phyloP scores from a whole-genome alignment of 2,888 invertebrate species.

The Spilarctia lutea region DNA sequence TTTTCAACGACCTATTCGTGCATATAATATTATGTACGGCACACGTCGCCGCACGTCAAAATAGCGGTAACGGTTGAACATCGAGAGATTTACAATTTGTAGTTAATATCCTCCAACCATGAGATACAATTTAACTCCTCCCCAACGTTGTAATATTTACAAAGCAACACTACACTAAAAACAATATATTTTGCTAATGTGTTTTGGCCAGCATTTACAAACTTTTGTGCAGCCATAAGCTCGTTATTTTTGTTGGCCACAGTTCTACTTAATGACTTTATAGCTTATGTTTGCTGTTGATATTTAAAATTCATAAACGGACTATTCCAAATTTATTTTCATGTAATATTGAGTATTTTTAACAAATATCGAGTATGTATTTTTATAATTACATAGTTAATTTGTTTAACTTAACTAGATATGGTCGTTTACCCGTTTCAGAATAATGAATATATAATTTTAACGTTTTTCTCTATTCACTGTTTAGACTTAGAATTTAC shows the following conservation, averaged over 20 bases:
- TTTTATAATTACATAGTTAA: slow-evolving; percentile 64
- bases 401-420: slow-evolving; percentile 61
- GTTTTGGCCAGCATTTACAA: slow-evolving; percentile 75
- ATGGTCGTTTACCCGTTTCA: slow-evolving; percentile 41
- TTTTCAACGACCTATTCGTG: neutral
- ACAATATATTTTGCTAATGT: slow-evolving; percentile 72
- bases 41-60: slow-evolving; percentile 32
- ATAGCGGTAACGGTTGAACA: slow-evolving; percentile 57
- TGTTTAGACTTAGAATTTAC: slow-evolving; percentile 16
- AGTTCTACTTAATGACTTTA: slow-evolving; percentile 77
- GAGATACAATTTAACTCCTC: slow-evolving; percentile 80
- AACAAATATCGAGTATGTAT: slow-evolving; percentile 22
- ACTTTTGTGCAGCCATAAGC: slow-evolving; percentile 65
- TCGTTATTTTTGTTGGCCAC: slow-evolving; percentile 67
- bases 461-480: slow-evolving; percentile 38
- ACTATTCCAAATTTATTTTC: slow-evolving; percentile 48
- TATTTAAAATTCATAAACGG: slow-evolving; percentile 72
- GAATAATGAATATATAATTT: slow-evolving; percentile 25
- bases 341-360: slow-evolving; percentile 31
- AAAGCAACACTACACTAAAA: slow-evolving; percentile 67
- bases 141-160: slow-evolving; percentile 73
- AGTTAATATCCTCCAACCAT: slow-evolving; percentile 79
- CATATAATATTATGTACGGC: neutral
- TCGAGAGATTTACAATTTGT: slow-evolving; percentile 78
- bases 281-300: slow-evolving; percentile 70